Evolutionary conservation across 2,113 vertebrate species (phyloP), one percentile per base, ranked within the genome.

Genomic region (Caracal caracal): DNA sequence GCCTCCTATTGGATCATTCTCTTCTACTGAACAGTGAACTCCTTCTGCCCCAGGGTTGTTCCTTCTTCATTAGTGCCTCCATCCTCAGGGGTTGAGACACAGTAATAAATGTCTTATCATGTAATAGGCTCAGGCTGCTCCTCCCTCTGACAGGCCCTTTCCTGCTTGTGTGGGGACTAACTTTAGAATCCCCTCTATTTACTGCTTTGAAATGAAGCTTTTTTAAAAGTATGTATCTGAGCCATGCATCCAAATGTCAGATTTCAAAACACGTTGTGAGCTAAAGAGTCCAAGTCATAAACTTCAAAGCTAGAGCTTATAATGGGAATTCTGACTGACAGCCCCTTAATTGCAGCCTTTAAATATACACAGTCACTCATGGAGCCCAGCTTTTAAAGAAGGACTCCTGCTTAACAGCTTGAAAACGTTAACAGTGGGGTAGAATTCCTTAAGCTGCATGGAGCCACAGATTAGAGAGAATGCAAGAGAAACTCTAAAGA

Each of bases 321-420:
- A 20, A 76, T 61, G 47, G 82, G 75, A 63, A 66, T 56, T 86
- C 84, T 93, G 89, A 96, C 37, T 56, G 89, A 84, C 88, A 63
- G 59, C 35, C 17, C 40, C 73, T 79, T 96, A 94, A 96, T 84
- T 93, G 78, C 53, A 33, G 61, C 96, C 90, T 96, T 94, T 86
- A 83, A 88, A 49, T 85, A 73, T 43, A 86, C 85, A 85, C 65
- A 40, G 22, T 22, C 70, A 30, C 51, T 65, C 24, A 24, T 7
- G 28, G 37, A 89, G 82, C 80, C 84, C 37, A 59, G 84, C 65
- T 79, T 88, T 83, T n/a, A 78, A 47, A 71, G 70, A 49, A 88
- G 53, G 92, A 86, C 56, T 75, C 47, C 71, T 86, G 66, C 71
- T 71, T 91, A 68, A 49, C 83, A 49, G 73, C 75, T 24, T 80